A percentile compares a stretch with the other conserved stretches of the same genome.
These are phyloP conservation scores for Sialis fuliginosa DNA, from an alignment of 2,888 invertebrate species.

Conservation along the genomic window DNA sequence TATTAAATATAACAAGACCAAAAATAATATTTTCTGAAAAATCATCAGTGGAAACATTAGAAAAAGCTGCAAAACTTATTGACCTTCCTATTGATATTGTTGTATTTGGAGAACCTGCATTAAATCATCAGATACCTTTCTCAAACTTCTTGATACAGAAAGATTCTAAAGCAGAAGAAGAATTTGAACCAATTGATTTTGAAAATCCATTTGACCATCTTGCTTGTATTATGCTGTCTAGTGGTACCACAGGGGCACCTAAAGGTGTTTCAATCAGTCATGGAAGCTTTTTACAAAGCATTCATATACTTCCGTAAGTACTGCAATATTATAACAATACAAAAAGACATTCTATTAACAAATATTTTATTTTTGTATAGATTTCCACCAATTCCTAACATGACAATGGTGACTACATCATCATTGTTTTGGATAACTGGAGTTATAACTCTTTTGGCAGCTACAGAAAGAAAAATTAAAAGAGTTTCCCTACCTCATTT, in stretches of 20 bases:
- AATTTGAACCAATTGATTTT: not conserved
- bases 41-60: conserved; percentile 9
- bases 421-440: no score
- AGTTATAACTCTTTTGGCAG: no score
- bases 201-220: conserved; percentile 5
- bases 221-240: conserved; percentile 34
- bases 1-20: conserved; percentile 11
- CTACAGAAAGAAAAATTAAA: no score
- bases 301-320: not conserved
- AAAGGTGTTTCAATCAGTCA: conserved; percentile 47
- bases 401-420: no score
- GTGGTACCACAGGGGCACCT: conserved; percentile 50
- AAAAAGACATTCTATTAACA: no score
- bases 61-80: conserved; percentile 8
- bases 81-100: conserved; percentile 10
- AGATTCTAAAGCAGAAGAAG: not conserved
- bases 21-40: conserved; percentile 12
- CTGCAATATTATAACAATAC: no score
- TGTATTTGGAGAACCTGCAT: conserved; percentile 10
- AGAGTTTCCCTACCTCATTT: no score
- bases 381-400: no score
- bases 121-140: conserved; percentile 2
- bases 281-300: conserved; percentile 21
- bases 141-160: not conserved
- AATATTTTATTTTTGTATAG: no score